These are phyloP conservation scores for Podocnemis expansa DNA, from an alignment of 2,113 vertebrate species.

Conservation along the genomic window DNA sequence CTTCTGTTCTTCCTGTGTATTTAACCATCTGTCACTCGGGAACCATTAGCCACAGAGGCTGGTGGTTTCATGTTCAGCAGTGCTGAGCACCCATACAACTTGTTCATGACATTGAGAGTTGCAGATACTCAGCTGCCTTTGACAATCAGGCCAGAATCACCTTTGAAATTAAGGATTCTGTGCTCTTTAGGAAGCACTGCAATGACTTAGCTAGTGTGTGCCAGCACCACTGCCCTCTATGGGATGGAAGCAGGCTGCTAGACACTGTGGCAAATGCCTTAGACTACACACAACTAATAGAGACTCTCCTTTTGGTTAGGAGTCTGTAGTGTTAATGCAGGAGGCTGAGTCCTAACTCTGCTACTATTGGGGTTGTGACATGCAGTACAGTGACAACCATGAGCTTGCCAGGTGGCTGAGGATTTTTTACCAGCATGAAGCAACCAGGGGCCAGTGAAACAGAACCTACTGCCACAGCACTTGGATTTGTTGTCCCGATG, in stretches of 20 bases:
- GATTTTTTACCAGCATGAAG: background rate
- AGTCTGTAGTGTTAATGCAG: background rate
- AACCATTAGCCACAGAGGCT: background rate
- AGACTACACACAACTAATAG: background rate
- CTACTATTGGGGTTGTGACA: background rate
- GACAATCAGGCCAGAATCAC: background rate
- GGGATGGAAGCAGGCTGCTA: background rate
- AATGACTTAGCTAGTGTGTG: background rate
- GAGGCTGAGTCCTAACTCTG: background rate
- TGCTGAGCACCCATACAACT: background rate
- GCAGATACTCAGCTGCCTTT: background rate
- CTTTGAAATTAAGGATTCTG: background rate
- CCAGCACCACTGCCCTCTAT: background rate
- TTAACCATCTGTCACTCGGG: background rate
- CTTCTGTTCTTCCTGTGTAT: background rate
- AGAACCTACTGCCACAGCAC: background rate
- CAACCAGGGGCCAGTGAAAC: background rate
- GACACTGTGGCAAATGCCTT: background rate
- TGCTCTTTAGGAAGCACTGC: background rate
- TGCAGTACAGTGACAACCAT: background rate
- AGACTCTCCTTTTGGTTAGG: background rate
- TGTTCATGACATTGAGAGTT: background rate
- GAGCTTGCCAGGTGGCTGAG: background rate
- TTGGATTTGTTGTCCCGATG: background rate
- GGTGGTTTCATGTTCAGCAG: background rate